These are phyloP conservation scores for Eupelmus urozonus DNA, from an alignment of 2,888 invertebrate genomes.

Conservation along the genomic window DNA sequence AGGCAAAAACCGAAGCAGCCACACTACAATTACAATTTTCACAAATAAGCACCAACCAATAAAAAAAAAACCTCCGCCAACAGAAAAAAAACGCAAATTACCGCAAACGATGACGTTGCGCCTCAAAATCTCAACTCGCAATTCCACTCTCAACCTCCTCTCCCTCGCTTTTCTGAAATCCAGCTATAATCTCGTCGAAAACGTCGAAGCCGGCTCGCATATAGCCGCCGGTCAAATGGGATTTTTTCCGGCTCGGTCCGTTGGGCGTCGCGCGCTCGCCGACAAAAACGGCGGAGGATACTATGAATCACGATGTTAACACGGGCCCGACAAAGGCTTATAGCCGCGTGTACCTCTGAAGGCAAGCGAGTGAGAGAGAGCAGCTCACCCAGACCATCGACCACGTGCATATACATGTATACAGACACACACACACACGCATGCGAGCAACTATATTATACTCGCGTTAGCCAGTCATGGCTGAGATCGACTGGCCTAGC, in stretches of 20 bases:
- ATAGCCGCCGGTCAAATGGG: constrained; percentile 24
- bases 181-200: too few relatives aligned
- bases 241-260: constrained; percentile 37
- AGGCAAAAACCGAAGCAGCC: too few relatives aligned
- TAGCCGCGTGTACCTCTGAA: constrained; percentile 5
- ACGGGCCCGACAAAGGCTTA: constrained; percentile 64
- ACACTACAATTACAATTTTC: too few relatives aligned
- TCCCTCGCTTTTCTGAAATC: too few relatives aligned
- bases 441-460: constrained; percentile 61
- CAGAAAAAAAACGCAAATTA: too few relatives aligned
- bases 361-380: background rate
- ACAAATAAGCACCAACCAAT: too few relatives aligned
- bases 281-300: constrained; percentile 52
- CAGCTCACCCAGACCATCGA: background rate
- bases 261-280: constrained; percentile 8
- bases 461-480: constrained; percentile 63
- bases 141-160: too few relatives aligned
- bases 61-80: too few relatives aligned
- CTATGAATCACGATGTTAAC: constrained; percentile 65
- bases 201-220: background rate
- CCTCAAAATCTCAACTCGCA: too few relatives aligned
- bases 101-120: too few relatives aligned
- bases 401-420: too few relatives aligned
- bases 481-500: constrained; percentile 48
- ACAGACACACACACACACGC: background rate